These are phyloP conservation scores for Drosophila pallidifrons DNA, from an alignment of 1,140 invertebrate species.

Conservation along the genomic window DNA sequence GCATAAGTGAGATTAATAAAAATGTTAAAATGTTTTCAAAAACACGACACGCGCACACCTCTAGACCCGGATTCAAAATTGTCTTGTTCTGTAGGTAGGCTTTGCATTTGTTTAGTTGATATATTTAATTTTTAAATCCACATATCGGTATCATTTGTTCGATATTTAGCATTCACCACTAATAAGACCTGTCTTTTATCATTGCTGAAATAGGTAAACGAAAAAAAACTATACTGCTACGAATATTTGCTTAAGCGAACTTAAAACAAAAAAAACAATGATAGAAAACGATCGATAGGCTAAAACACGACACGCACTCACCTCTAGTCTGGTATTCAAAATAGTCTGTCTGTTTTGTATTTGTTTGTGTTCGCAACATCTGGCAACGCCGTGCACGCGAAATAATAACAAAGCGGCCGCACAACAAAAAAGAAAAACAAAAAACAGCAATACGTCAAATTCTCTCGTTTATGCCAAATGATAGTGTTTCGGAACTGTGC, in stretches of 20 bases:
- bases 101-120: conserved; percentile 2
- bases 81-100: not conserved
- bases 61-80: too few relatives aligned
- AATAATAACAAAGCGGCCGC: conserved; percentile 41
- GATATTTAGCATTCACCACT: not conserved
- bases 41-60: too few relatives aligned
- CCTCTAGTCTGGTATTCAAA: conserved; percentile 1
- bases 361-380: not conserved
- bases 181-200: conserved; percentile 2
- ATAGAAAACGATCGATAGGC: not conserved
- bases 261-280: not conserved
- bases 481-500: conserved; percentile 73
- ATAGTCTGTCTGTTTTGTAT: not conserved
- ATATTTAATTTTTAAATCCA: not conserved
- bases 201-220: too few relatives aligned
- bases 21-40: too few relatives aligned
- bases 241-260: not conserved
- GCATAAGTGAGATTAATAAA: too few relatives aligned
- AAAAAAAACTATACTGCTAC: too few relatives aligned
- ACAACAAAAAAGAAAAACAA: conserved; percentile 34
- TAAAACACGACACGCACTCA: conserved; percentile 14
- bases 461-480: conserved; percentile 34
- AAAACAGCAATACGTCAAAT: not conserved
- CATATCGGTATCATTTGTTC: not conserved
- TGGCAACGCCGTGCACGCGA: conserved; percentile 45